Conservation (phyloP, 1,140 invertebrate species). For the Sweltsa coloradensis region DNA sequence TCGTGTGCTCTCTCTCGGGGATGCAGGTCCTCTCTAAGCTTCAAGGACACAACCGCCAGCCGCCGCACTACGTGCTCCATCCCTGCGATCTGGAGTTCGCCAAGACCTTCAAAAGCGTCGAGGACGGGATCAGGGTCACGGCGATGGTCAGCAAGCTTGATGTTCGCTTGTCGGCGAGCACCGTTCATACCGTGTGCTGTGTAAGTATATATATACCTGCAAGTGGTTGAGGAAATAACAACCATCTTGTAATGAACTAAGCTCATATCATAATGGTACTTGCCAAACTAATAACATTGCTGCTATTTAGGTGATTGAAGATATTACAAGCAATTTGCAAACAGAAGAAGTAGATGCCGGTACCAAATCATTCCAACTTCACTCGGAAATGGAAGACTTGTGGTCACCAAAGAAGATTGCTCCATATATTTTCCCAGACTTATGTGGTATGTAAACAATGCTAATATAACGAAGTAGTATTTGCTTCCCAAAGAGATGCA, state of each 20-base stretch:
- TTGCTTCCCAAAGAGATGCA: background rate
- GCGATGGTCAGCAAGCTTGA: slow-evolving; percentile 50
- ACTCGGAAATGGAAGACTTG: slow-evolving; percentile 42
- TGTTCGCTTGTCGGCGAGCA: slow-evolving; percentile 58
- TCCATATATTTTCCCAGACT: slow-evolving; percentile 28
- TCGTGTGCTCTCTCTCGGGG: slow-evolving; percentile 49
- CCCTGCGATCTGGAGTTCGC: slow-evolving; percentile 62
- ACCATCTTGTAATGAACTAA: background rate
- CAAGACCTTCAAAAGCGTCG: slow-evolving; percentile 41
- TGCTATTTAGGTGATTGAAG: slow-evolving; percentile 24
- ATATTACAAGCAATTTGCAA: slow-evolving; percentile 23
- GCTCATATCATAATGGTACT: background rate
- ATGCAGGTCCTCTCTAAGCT: slow-evolving; percentile 50
- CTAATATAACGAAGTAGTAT: slow-evolving; percentile 7
- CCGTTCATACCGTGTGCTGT: slow-evolving; percentile 51
- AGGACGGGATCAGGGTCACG: slow-evolving; percentile 47
- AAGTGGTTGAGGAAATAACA: background rate
- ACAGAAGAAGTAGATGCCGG: slow-evolving; percentile 23
- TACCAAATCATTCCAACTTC: slow-evolving; percentile 17
- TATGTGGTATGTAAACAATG: slow-evolving; percentile 24
- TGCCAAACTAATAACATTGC: slow-evolving; percentile 14
- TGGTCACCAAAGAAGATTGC: slow-evolving; percentile 59
- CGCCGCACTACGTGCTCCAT: slow-evolving; percentile 36
- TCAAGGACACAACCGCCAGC: slow-evolving; percentile 6
- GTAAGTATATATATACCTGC: slow-evolving; percentile 26